Evolutionary conservation across 1,140 invertebrate genomes (phyloP).

Genomic region (Adelges cooleyi): DNA sequence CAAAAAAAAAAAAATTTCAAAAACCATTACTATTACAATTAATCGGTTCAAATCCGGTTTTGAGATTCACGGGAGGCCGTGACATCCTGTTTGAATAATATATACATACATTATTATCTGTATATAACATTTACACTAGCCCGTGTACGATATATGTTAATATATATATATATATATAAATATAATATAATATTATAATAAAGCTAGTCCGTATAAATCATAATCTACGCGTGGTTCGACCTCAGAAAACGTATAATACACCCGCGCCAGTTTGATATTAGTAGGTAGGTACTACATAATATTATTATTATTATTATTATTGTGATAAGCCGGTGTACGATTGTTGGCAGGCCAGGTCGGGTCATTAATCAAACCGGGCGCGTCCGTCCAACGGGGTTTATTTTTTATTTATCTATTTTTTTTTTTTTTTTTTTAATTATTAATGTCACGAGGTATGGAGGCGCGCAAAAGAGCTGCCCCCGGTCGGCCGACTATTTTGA

Average conservation of each 20-base stretch:
- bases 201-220: neutral
- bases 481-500: too few species aligned
- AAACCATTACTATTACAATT: neutral
- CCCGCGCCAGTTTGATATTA: neutral
- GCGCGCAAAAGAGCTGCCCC: too few species aligned
- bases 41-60: constrained; percentile 1
- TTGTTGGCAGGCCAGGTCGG: neutral
- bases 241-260: too few species aligned
- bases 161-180: neutral
- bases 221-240: neutral
- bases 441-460: too few species aligned
- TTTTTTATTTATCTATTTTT: too few species aligned
- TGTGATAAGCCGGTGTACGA: neutral
- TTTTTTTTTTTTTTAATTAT: too few species aligned
- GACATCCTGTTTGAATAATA: neutral
- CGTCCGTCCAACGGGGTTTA: neutral
- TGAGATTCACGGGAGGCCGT: neutral
- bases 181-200: neutral
- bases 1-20: neutral
- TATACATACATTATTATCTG: too few species aligned
- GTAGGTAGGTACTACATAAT: too few species aligned
- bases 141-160: too few species aligned
- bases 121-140: too few species aligned
- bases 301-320: too few species aligned
- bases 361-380: constrained; percentile 10